Percentiles rank a stretch among this genome's conserved stretches.
Conservation (phyloP, 2,888 invertebrate genomes). For the Eumacrocentrus americanus region DNA sequence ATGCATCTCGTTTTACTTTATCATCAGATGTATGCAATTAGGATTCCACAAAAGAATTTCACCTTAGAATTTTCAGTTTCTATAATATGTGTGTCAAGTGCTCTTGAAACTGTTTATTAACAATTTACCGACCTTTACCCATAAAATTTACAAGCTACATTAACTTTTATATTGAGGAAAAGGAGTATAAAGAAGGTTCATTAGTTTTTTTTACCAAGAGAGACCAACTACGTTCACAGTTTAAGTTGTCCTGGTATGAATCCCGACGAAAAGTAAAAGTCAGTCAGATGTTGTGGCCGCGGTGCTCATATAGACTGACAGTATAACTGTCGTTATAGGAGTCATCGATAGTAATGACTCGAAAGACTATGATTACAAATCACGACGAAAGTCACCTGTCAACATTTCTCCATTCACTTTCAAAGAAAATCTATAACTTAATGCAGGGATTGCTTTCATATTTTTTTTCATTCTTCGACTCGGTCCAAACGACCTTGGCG, state of each 20-base stretch:
- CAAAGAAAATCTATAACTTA: neutral
- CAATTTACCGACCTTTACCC: neutral
- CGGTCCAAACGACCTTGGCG: slow-evolving; percentile 3
- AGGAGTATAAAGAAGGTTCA: slow-evolving; percentile 4
- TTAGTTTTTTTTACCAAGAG: slow-evolving; percentile 32
- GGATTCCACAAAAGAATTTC: slow-evolving; percentile 5
- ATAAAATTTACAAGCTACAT: neutral
- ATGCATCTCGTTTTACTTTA: slow-evolving; percentile 8
- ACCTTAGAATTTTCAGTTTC: slow-evolving; percentile 3
- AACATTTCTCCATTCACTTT: neutral
- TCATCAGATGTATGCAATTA: neutral
- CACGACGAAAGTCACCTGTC: neutral
- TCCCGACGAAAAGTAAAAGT: slow-evolving; percentile 58
- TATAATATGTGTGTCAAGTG: neutral
- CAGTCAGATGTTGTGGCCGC: slow-evolving; percentile 27
- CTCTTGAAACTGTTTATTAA: neutral
- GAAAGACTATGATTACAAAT: neutral
- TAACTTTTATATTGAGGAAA: neutral
- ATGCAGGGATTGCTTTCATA: neutral
- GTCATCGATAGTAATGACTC: neutral
- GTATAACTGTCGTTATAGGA: neutral
- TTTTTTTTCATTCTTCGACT: neutral
- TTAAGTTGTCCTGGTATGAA: too few relatives aligned
- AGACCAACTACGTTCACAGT: too few relatives aligned
- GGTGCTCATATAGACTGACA: too few relatives aligned